phyloP scores from a whole-genome alignment of 2,888 invertebrate species.

The Xestia xanthographa region DNA sequence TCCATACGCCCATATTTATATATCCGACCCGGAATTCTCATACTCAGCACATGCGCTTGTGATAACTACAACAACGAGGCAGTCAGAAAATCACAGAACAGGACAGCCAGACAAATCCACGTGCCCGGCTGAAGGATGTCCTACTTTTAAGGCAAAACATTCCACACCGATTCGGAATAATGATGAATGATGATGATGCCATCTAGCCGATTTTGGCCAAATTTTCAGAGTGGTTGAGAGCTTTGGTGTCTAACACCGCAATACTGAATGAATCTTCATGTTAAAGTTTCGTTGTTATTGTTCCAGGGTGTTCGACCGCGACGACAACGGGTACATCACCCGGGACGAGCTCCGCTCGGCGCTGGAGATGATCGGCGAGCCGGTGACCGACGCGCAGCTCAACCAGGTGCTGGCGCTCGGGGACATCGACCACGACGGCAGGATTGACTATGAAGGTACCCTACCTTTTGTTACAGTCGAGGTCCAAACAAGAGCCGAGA shows the following conservation, averaged over 20 bases:
- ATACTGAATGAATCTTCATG: neutral
- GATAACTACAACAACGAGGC: no score
- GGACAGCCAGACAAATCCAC: no score
- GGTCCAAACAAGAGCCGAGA: neutral
- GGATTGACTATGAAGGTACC: slow-evolving; percentile 95
- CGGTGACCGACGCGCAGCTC: slow-evolving; percentile 93
- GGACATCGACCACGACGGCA: slow-evolving; percentile 95
- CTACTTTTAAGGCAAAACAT: neutral
- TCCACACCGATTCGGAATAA: neutral
- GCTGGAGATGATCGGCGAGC: slow-evolving; percentile 96
- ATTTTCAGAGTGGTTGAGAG: neutral
- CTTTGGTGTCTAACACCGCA: neutral
- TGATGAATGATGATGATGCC: neutral
- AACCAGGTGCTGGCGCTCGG: slow-evolving; percentile 94
- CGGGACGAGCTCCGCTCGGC: slow-evolving; percentile 94
- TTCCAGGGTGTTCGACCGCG: slow-evolving; percentile 95
- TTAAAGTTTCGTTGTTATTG: neutral
- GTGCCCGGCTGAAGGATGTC: no score
- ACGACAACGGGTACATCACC: slow-evolving; percentile 97
- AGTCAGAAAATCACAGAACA: no score
- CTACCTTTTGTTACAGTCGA: neutral
- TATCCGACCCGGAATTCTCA: no score
- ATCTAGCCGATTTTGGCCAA: neutral
- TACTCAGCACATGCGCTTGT: no score
- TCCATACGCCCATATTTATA: no score